These are phyloP conservation scores for Gnathonemus longibarbis DNA, from an alignment of 2,113 vertebrate species.

Conservation along the genomic window DNA sequence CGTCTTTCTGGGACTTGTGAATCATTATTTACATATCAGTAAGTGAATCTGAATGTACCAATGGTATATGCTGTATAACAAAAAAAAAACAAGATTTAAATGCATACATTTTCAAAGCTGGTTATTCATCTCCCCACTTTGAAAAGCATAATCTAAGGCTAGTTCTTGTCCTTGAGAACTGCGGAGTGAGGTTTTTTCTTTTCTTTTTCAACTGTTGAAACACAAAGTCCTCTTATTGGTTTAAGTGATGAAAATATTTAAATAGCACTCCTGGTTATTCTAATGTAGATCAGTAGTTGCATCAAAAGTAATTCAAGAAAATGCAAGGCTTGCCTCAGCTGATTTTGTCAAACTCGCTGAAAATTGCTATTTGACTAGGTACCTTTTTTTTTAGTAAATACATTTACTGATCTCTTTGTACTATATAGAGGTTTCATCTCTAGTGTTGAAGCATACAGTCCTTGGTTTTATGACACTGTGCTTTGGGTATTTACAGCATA, in stretches of 20 bases:
- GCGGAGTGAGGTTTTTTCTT: neutral
- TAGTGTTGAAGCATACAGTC: neutral
- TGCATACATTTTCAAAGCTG: neutral
- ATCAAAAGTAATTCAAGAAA: neutral
- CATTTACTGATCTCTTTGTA: neutral
- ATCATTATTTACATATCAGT: constrained; percentile 16
- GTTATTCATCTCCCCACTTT: neutral
- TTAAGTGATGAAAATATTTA: neutral
- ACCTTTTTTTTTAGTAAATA: neutral
- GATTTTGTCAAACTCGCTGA: neutral
- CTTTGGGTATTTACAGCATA: neutral
- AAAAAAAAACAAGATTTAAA: neutral
- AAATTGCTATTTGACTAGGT: neutral
- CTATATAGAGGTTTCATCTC: neutral
- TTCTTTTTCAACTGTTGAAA: neutral
- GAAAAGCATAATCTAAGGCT: neutral
- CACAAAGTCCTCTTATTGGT: neutral
- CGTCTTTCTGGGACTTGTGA: neutral
- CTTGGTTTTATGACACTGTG: neutral
- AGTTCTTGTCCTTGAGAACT: neutral
- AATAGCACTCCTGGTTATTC: neutral
- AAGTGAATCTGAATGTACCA: constrained; percentile 18
- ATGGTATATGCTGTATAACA: neutral
- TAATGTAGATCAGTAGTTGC: neutral
- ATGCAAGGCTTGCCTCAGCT: neutral